These are phyloP conservation scores for Mormyrus lacerda DNA, from an alignment of 2,113 vertebrate species.

Conservation along the genomic window DNA sequence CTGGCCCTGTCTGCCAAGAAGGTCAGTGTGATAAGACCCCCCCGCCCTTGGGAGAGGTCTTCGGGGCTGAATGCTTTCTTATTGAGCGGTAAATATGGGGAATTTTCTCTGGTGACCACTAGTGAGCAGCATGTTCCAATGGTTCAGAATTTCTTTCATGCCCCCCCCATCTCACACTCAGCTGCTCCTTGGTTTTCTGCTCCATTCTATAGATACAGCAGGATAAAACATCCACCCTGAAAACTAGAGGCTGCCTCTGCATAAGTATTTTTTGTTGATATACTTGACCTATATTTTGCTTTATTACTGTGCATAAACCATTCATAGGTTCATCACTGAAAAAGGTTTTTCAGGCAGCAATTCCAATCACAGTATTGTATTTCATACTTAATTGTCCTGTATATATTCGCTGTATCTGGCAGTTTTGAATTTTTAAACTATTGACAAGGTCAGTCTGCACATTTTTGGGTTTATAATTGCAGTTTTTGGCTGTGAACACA, in stretches of 20 bases:
- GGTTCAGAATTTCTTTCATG: neutral
- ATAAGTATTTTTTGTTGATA: neutral
- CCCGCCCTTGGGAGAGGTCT: neutral
- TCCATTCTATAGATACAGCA: neutral
- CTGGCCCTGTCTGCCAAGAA: constrained; percentile 77
- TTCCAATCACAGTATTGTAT: constrained; percentile 11
- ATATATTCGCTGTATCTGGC: constrained; percentile 46
- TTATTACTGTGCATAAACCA: neutral
- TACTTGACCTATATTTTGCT: neutral
- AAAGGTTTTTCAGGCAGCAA: neutral
- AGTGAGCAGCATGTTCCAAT: neutral
- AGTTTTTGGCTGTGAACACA: neutral
- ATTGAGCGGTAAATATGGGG: neutral
- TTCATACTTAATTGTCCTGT: constrained; percentile 40
- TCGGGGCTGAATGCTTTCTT: neutral
- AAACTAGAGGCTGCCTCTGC: neutral
- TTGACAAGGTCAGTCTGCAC: neutral
- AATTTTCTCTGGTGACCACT: neutral
- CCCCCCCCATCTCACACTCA: neutral
- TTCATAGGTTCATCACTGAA: neutral
- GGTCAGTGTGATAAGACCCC: constrained; percentile 51
- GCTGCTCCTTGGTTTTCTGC: neutral
- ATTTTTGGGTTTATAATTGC: neutral
- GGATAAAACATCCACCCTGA: neutral
- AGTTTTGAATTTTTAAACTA: constrained; percentile 28